Evolutionary conservation across 2,113 vertebrate genomes (phyloP), one percentile per base, ranked within the genome.

Genomic region (Microtus ochrogaster): DNA sequence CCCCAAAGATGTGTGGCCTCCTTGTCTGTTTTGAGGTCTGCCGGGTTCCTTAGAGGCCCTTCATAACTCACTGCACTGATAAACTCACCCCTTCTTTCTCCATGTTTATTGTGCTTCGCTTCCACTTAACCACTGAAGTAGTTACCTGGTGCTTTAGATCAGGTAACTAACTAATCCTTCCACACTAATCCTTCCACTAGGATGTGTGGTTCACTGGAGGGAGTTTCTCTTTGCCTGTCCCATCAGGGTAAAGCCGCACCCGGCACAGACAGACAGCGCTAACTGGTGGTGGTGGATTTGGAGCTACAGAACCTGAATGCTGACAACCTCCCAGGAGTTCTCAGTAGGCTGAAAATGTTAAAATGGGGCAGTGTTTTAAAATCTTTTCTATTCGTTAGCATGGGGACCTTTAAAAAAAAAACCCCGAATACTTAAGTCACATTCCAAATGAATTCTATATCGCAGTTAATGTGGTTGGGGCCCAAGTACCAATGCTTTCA

Each of bases 401-500:
- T 83, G 39, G 22, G 41, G 21, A 77, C 84, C 39, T 94, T 89
- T 52, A 2, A 79, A 73, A 95, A 87, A 68, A 74, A 74, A 44
- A n/a, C n/a, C 55, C 49, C 61, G 49, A 86, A 78, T 36, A 44
- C 21, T 95, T 89, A 89, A 70, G 33, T 30, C 30, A 52, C 33
- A 95, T 87, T 95, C 52, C 76, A 96, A 93, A 96, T 55, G 55
- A 74, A 65, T 79, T 49, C 63, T 44, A 30, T 76, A 68, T 86
- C 79, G 79, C 16, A 92, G 39, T 47, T 65, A 58, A 19, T 79
- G 58, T 28, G 26, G 17, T 22, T 83, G 13, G 73, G 52, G 39
- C 41, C 44, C 7, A 79, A 3, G 65, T 24, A 52, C 44, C 72
- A 36, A 63, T 49, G 21, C 89, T 76, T 72, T 36, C 78, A n/a